Base-by-base conservation (phyloP, 2,797 vertebrate genomes). In the Schizothorax lantsangensis region DNA sequence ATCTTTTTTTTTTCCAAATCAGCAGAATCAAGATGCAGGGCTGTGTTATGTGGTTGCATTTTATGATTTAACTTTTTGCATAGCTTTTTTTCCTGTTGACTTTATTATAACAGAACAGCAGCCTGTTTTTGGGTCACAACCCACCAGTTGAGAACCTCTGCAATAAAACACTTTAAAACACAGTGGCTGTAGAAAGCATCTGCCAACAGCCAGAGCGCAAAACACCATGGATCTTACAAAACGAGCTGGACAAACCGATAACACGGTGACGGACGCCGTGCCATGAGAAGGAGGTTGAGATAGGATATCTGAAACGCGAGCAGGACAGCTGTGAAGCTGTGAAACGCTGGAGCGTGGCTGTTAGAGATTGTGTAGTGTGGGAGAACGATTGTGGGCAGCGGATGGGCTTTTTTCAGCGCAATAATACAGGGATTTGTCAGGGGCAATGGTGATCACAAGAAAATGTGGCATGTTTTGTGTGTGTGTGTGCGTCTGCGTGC, bases 381-480 rank as follows among this genome's bases (percentile, higher is more conserved):
- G 79, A 54, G 85, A 86, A 40, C 4, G 38, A 74, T 66, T 74
- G 85, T 86, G 85, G 85, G 85, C 71, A 81, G 85, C 4, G 85
- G 79, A 81, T 86, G 79, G 85, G 69, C 79, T 84, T 86, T 81
- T 79, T 49, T 59, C 47, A 66, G 77, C 23, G 11, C 73, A 62
- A 88, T 26, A 54, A 87, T 59, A 75, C 59, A 83, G 36, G 47
- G 79, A 72, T 87, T 84, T 83, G 81, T 89, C 62, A 86, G 62
- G 82, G 40, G 49, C 74, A 84, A 47, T 88, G 62, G 82, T 83
- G 79, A 89, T 83, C 75, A 83, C 40, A 83, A 57, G 62, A 72
- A 89, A 85, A 69, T 62, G 59, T 43, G 45, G 54, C 43, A 74
- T 75, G 73, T 83, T 82, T 49, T 52, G 19, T 84, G 80, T 81